phyloP scores from a whole-genome alignment of 2,113 vertebrate species.

The Amphilophus citrinellus region DNA sequence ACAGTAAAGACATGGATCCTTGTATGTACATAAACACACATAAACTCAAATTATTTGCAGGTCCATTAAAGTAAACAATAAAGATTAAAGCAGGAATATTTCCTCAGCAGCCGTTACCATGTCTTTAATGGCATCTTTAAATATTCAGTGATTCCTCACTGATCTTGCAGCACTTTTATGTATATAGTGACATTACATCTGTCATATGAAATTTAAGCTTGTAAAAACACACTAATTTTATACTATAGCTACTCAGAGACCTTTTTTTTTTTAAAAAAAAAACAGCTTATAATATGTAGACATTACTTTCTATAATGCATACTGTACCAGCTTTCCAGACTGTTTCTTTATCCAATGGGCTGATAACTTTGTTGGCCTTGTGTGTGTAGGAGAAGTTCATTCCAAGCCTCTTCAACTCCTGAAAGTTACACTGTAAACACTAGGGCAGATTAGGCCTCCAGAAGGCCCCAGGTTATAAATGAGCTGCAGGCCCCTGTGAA shows the following conservation, averaged over 20 bases:
- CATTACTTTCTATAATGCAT: background rate
- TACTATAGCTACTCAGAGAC: background rate
- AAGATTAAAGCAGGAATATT: conserved; percentile 14
- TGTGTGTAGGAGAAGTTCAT: background rate
- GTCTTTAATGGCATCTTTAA: conserved; percentile 12
- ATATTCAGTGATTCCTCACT: conserved; percentile 3
- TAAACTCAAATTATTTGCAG: background rate
- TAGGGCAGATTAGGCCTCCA: background rate
- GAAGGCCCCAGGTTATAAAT: background rate
- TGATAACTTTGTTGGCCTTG: background rate
- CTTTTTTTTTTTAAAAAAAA: background rate
- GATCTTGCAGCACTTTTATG: background rate
- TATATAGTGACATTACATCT: background rate
- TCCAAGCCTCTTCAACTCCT: background rate
- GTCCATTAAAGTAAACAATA: conserved; percentile 13
- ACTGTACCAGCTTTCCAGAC: background rate
- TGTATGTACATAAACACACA: background rate
- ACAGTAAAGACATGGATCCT: background rate
- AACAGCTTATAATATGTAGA: background rate
- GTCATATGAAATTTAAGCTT: background rate
- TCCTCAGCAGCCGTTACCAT: background rate
- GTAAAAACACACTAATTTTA: background rate
- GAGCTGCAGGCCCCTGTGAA: background rate
- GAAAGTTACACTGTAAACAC: background rate
- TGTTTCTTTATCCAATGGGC: background rate